phyloP scores from a whole-genome alignment of 2,113 vertebrate species.

The western clawed frog (Xenopus tropicalis) region UCB_Xtro_10.0 CM004450.2:43436501-43437000 shows the following conservation, averaged over 20 bases:
- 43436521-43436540: background rate
- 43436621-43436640: background rate
- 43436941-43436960: too few species aligned
- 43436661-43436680: background rate
- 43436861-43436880: too few species aligned
- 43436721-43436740: background rate
- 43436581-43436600: background rate
- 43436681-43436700: background rate
- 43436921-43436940: too few species aligned
- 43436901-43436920: too few species aligned
- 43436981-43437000: too few species aligned
- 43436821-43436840: too few species aligned
- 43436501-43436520: background rate
- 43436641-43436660: background rate
- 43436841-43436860: too few species aligned
- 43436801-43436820: too few species aligned
- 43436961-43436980: too few species aligned
- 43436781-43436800: too few species aligned
- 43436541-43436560: background rate
- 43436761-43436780: too few species aligned
- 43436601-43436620: constrained; percentile 1
- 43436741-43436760: background rate
- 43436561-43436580: background rate
- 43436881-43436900: too few species aligned
- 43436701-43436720: background rate